These are phyloP conservation scores for Umimayanthus chanpuru DNA, from an alignment of 92 coral and sea anemone genomes.

Conservation along the genomic window DNA sequence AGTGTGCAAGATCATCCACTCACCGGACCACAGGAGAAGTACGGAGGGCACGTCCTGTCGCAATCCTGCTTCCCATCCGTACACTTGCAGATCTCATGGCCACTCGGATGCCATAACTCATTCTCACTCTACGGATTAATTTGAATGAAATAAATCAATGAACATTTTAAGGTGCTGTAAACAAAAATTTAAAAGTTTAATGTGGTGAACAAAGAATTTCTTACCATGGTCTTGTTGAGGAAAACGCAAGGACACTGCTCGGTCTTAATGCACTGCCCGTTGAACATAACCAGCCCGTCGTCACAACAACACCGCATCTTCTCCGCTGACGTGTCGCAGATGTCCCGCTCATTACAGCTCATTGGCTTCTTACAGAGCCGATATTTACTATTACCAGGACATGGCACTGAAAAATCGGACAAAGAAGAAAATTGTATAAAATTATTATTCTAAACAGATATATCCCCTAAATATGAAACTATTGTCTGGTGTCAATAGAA, in stretches of 20 bases:
- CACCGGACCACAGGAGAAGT: conserved; percentile 59
- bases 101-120: conserved; percentile 67
- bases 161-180: neutral
- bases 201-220: neutral
- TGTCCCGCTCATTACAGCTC: conserved; percentile 61
- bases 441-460: neutral
- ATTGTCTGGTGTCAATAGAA: neutral
- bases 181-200: too few relatives aligned
- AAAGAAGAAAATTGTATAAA: neutral
- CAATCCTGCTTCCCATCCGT: conserved; percentile 66
- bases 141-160: too few relatives aligned
- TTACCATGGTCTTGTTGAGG: conserved; percentile 59
- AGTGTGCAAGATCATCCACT: conserved; percentile 6
- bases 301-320: conserved; percentile 68
- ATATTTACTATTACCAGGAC: conserved; percentile 64
- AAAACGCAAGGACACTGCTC: conserved; percentile 63
- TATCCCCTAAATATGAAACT: too few relatives aligned
- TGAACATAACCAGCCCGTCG: conserved; percentile 54
- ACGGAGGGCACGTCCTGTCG: conserved; percentile 54
- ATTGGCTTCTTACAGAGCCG: conserved; percentile 53
- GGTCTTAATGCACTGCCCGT: conserved; percentile 46
- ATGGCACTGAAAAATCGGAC: conserved; percentile 31
- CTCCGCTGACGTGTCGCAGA: conserved; percentile 58
- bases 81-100: conserved; percentile 68
- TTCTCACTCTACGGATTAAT: conserved; percentile 50